A percentile compares a stretch with the other conserved stretches of the same genome.
phyloP scores from a whole-genome alignment of 2,797 vertebrate genomes.

The Phoxinus dragarum region DNA sequence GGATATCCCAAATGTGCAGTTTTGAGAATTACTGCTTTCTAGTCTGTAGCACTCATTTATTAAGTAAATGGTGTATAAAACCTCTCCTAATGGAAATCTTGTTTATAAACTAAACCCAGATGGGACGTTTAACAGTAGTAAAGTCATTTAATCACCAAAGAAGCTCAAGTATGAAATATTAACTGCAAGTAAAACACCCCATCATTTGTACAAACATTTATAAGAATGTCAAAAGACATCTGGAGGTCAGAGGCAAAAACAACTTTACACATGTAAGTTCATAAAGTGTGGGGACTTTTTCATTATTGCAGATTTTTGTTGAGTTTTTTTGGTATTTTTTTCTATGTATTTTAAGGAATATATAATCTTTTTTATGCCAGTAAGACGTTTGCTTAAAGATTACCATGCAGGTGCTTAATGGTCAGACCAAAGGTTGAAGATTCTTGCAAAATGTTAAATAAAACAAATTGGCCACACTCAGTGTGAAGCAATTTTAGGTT shows the following conservation, averaged over 20 bases:
- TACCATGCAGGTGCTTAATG: neutral
- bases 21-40: constrained; percentile 5
- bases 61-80: neutral
- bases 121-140: neutral
- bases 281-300: neutral
- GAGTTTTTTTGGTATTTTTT: neutral
- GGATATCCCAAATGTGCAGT: neutral
- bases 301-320: neutral
- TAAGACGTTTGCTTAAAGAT: neutral
- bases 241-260: neutral
- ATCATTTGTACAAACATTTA: neutral
- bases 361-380: neutral
- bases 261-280: neutral
- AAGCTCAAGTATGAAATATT: constrained; percentile 20
- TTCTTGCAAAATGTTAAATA: neutral
- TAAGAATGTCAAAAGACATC: constrained; percentile 15
- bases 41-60: neutral
- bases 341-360: neutral
- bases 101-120: constrained; percentile 20
- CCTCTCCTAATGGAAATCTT: constrained; percentile 8
- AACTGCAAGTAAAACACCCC: neutral
- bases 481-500: neutral
- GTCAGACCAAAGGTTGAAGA: neutral
- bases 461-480: neutral
- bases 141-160: neutral